Base-by-base conservation (phyloP, 2,888 invertebrate genomes). In the Drosophila phalerata region DNA sequence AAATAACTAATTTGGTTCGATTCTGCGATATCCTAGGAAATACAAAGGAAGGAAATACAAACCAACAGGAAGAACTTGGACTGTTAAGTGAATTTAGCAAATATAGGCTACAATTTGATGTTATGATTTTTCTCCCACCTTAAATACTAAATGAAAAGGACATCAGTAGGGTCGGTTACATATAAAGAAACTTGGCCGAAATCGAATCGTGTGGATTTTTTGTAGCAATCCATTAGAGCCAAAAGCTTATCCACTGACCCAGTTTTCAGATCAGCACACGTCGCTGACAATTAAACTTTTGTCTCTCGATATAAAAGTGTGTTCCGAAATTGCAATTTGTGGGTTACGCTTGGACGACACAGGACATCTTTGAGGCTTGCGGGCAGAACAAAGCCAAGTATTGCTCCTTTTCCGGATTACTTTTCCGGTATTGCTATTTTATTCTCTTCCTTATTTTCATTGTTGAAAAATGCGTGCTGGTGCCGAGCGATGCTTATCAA, bases 401-500 rank as follows among this genome's bases (percentile, higher is more conserved):
- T 66, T 58, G 37, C 52, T 38, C 4, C 49, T 37, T 40, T 58
- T 42, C 30, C 15, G 53, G 38, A 28, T 10, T 25, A 51, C 60
- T 61, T 51, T 51, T 32, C 10, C n/a, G 37, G 47, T 25, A 19
- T 38, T 25, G 37, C n/a, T 22, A 25, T 52, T 22, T 37, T 3
- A 19, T 47, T 2, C 25, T 43, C 43, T 8, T 43, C 28, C 43
- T 38, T 17, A 22, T 45, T 11, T n/a, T 47, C 32, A 47, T 72
- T 72, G 71, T 72, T 58, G 71, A 74, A 62, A 69, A 62, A 70
- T 70, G 69, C 60, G 55, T 60, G 49, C 65, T 43, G 55, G 34
- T 62, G 65, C 70, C 57, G 47, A n/a, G 48, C 49, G 81, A 80
- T 83, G 43, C 47, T 79, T 79, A 79, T 79, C 79, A 64, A 38